Evolutionary conservation across 2,797 vertebrate genomes (phyloP).

Genomic region (Pangasius mekongensis): DNA sequence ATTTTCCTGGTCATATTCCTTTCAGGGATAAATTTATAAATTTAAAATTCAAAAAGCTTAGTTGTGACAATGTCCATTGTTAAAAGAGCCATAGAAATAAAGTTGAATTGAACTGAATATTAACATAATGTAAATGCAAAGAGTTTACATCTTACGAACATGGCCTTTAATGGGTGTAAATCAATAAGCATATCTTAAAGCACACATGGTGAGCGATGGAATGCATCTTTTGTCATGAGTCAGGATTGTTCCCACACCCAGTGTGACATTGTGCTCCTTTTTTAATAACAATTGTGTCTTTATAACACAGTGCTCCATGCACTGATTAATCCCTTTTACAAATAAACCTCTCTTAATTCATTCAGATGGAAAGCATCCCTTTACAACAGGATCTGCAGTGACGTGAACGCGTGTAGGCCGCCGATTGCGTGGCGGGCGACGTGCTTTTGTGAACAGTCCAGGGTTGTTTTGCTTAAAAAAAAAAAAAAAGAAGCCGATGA

Average conservation of each 20-base stretch:
- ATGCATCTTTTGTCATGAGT: constrained; percentile 48
- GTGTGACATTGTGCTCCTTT: constrained; percentile 41
- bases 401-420: constrained; percentile 38
- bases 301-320: constrained; percentile 38
- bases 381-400: constrained; percentile 28
- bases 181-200: constrained; percentile 31
- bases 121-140: constrained; percentile 6
- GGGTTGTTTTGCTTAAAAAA: constrained; percentile 58
- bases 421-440: constrained; percentile 43
- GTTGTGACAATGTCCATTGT: no score
- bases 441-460: constrained; percentile 51
- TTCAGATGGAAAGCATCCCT: constrained; percentile 44
- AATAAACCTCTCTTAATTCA: constrained; percentile 48
- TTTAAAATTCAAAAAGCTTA: no score
- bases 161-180: constrained; percentile 22
- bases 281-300: constrained; percentile 46
- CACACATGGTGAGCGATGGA: constrained; percentile 44
- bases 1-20: background rate
- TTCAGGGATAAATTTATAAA: no score
- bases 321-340: constrained; percentile 46
- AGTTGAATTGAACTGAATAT: background rate
- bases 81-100: no score
- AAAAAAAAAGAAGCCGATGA: background rate
- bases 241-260: constrained; percentile 49
- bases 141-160: constrained; percentile 17